phyloP scores from a whole-genome alignment of 1,140 invertebrate genomes.

The Drosophila pruinosa region DNA sequence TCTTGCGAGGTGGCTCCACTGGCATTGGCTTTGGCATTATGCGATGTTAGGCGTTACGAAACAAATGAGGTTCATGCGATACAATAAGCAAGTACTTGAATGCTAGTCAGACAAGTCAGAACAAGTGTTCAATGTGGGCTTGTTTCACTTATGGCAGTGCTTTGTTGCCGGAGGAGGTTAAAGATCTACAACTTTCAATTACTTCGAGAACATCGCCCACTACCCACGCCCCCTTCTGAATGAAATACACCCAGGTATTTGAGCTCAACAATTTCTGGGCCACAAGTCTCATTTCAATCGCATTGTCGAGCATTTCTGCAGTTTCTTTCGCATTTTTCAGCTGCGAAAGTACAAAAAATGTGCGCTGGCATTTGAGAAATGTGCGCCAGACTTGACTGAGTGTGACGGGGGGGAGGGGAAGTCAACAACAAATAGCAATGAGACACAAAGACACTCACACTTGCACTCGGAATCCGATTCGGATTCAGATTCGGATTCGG shows the following conservation, averaged over 20 bases:
- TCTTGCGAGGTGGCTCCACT: background rate
- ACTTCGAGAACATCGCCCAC: background rate
- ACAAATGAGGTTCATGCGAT: background rate
- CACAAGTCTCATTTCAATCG: constrained; percentile 30
- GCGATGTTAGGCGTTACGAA: constrained; percentile 10
- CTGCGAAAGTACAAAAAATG: constrained; percentile 51
- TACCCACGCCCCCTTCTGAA: background rate
- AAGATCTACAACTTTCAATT: background rate
- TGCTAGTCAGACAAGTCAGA: background rate
- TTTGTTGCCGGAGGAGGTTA: background rate
- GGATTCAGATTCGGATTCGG: no score
- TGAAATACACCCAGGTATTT: background rate
- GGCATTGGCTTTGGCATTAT: constrained; percentile 7
- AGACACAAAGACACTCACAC: constrained; percentile 14
- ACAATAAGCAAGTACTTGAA: background rate
- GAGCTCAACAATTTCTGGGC: constrained; percentile 25
- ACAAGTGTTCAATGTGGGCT: background rate
- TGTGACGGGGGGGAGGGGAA: background rate
- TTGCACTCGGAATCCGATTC: no score
- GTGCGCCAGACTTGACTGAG: constrained; percentile 48
- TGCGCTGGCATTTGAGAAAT: constrained; percentile 68
- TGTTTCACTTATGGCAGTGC: background rate
- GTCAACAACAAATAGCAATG: constrained; percentile 37
- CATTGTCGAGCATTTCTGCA: constrained; percentile 13
- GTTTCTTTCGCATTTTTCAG: constrained; percentile 16